Conservation (phyloP, 2,113 vertebrate species). For the Menura novaehollandiae region DNA sequence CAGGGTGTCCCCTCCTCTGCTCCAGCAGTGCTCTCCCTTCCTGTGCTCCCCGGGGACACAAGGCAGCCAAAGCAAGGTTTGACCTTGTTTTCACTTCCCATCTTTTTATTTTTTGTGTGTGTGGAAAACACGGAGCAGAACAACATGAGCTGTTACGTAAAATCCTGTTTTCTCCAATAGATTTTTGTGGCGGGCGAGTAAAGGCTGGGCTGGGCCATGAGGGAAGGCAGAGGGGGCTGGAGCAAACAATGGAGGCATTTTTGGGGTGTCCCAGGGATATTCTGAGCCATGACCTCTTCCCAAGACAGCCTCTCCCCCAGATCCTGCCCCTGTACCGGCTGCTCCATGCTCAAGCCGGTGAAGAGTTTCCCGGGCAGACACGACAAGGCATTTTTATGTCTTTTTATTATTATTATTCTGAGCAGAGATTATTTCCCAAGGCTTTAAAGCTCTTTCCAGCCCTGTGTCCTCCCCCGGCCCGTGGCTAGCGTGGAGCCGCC, state of each 20-base stretch:
- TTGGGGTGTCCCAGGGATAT: neutral
- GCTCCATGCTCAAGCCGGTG: rapidly evolving
- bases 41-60: rapidly evolving
- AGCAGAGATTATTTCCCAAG: conserved; percentile 16
- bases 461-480: neutral
- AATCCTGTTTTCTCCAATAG: neutral
- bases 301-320: neutral
- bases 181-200: neutral
- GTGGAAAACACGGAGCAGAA: neutral
- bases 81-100: conserved; percentile 17
- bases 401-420: neutral
- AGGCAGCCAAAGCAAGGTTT: neutral
- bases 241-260: neutral
- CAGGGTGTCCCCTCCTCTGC: neutral
- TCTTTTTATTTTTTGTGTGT: neutral
- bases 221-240: neutral
- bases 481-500: neutral
- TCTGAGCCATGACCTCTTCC: neutral
- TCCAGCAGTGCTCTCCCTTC: neutral
- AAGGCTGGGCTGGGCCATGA: neutral
- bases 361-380: neutral
- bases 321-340: neutral
- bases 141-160: neutral
- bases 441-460: conserved; percentile 5
- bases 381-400: neutral